Conservation (phyloP, 2,797 vertebrate species). For the Sebastes diploproa region DNA sequence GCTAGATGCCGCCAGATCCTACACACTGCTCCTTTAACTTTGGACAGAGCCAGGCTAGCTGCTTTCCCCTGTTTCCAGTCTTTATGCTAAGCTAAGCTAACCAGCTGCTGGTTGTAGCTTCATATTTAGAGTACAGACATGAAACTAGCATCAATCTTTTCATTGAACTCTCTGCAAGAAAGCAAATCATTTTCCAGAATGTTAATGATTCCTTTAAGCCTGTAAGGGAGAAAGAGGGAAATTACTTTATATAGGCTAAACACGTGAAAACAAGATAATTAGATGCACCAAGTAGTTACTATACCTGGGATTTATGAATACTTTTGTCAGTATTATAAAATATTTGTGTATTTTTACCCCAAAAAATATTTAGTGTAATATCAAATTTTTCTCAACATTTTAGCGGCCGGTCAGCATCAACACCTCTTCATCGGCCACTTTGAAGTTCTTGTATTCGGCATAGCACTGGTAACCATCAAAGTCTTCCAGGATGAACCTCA, state of each 20-base stretch:
- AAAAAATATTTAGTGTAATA: not conserved
- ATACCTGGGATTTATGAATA: not conserved
- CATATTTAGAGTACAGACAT: not conserved
- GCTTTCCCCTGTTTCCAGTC: not conserved
- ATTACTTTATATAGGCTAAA: not conserved
- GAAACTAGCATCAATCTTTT: not conserved
- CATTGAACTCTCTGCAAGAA: not conserved
- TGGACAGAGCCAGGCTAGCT: not conserved
- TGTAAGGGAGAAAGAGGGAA: no score
- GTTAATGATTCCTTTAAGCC: not conserved
- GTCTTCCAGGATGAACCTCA: constrained; percentile 90
- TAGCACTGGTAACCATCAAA: constrained; percentile 87
- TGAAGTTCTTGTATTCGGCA: constrained; percentile 88
- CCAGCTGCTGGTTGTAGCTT: not conserved
- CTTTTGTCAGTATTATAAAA: not conserved
- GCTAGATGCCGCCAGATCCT: not conserved
- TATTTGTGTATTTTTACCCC: not conserved
- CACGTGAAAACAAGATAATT: not conserved
- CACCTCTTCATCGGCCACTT: constrained; percentile 89
- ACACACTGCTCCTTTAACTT: not conserved
- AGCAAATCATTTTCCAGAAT: not conserved
- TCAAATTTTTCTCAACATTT: not conserved
- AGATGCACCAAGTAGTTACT: not conserved
- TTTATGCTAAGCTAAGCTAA: constrained; percentile 3
- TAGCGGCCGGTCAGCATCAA: not conserved